Evolutionary conservation across 2,888 invertebrate genomes (phyloP).

Genomic region (Drosophila anceps): DNA sequence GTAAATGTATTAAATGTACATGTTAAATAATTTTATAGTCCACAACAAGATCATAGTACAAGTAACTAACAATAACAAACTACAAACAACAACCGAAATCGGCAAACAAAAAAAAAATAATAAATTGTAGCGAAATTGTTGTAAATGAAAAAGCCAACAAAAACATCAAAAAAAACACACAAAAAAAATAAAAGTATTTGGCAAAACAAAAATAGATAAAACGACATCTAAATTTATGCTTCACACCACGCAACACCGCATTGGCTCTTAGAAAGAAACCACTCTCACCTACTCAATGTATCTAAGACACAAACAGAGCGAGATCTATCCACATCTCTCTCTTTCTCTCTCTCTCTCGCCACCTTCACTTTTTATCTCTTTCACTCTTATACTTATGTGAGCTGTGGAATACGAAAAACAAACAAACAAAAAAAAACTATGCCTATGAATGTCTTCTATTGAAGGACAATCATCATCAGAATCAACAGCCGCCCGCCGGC

Average conservation of each 20-base stretch:
- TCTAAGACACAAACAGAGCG: constrained; percentile 1
- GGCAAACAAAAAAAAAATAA: constrained; percentile 31
- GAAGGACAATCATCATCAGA: constrained; percentile 83
- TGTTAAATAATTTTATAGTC: constrained; percentile 73
- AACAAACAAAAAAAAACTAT: constrained; percentile 29
- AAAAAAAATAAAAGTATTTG: constrained; percentile 53
- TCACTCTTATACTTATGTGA: constrained; percentile 32
- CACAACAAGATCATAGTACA: constrained; percentile 51
- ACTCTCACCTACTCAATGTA: constrained; percentile 8
- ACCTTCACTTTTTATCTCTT: constrained; percentile 10
- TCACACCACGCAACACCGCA: constrained; percentile 44
- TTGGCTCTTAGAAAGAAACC: constrained; percentile 42
- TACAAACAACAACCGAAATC: constrained; percentile 34
- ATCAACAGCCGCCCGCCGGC: constrained; percentile 72
- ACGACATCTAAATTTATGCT: constrained; percentile 43
- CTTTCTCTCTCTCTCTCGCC: constrained; percentile 17
- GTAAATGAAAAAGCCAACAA: constrained; percentile 37
- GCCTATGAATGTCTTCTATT: constrained; percentile 66
- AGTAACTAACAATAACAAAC: constrained; percentile 68
- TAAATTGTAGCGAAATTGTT: constrained; percentile 45
- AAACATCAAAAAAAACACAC: constrained; percentile 37
- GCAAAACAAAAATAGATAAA: constrained; percentile 28
- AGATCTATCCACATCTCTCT: background rate
- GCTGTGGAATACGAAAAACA: constrained; percentile 22
- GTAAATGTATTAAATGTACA: constrained; percentile 68